Evolutionary conservation across 2,797 vertebrate genomes (phyloP).

Genomic region (Xenentodon cancila): DNA sequence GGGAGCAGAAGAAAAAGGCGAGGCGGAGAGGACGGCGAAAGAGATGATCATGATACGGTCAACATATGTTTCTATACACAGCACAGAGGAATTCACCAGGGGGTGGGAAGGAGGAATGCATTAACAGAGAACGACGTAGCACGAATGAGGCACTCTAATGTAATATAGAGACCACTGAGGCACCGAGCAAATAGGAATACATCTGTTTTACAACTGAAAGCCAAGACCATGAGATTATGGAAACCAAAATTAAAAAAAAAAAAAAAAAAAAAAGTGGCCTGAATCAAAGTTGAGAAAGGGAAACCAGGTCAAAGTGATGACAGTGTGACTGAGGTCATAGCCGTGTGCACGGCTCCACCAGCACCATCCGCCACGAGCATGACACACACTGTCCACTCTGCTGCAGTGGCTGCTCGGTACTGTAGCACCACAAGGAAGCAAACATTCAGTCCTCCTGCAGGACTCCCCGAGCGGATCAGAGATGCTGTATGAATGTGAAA

Average conservation of each 20-base stretch:
- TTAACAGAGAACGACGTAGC: conserved; percentile 49
- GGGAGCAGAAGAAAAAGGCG: conserved; percentile 16
- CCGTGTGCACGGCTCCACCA: background rate
- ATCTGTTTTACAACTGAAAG: conserved; percentile 48
- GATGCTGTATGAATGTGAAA: conserved; percentile 50
- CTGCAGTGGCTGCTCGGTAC: conserved; percentile 10
- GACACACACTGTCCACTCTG: conserved; percentile 23
- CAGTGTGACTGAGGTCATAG: conserved; percentile 10
- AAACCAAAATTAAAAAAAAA: conserved; percentile 37
- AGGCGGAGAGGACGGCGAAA: conserved; percentile 39
- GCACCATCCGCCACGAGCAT: conserved; percentile 1
- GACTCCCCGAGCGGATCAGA: conserved; percentile 27
- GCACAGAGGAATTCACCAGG: conserved; percentile 46
- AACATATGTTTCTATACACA: conserved; percentile 56
- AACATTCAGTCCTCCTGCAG: conserved; percentile 33
- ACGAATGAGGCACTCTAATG: conserved; percentile 59
- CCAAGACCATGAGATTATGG: conserved; percentile 7
- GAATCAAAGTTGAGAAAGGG: conserved; percentile 23
- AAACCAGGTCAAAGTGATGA: conserved; percentile 19
- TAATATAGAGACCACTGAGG: conserved; percentile 44
- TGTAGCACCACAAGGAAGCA: conserved; percentile 23
- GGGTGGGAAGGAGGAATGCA: conserved; percentile 35
- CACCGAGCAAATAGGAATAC: conserved; percentile 28
- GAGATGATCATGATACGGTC: conserved; percentile 56
- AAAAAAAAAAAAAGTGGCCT: conserved; percentile 8